phyloP scores from a whole-genome alignment of 2,888 invertebrate species.

The Macrosoma leucophasiata region DNA sequence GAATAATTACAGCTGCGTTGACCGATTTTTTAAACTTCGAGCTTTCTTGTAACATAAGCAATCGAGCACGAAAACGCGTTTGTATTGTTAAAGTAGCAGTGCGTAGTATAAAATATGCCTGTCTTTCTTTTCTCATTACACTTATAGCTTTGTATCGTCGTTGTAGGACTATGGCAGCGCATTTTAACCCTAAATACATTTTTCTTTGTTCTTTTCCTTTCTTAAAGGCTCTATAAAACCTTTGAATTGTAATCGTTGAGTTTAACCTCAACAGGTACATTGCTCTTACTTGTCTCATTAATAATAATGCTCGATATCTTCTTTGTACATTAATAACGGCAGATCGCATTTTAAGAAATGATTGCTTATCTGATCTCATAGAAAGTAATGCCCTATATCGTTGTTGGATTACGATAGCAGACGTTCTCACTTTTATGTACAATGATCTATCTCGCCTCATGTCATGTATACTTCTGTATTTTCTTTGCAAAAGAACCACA shows the following conservation, averaged over 20 bases:
- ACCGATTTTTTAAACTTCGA: conserved; percentile 43
- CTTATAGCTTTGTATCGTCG: conserved; percentile 43
- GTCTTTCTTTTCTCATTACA: conserved; percentile 40
- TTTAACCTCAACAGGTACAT: conserved; percentile 46
- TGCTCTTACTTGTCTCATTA: conserved; percentile 45
- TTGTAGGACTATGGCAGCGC: conserved; percentile 39
- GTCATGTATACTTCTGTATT: conserved; percentile 41
- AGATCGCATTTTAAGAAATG: conserved; percentile 35
- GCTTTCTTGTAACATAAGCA: conserved; percentile 45
- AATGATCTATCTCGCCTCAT: conserved; percentile 47
- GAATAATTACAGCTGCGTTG: conserved; percentile 53
- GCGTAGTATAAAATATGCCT: conserved; percentile 34
- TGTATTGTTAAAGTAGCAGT: conserved; percentile 37
- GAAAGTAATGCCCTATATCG: conserved; percentile 48
- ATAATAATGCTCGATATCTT: conserved; percentile 47
- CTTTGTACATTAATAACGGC: conserved; percentile 37
- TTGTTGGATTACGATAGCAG: conserved; percentile 44
- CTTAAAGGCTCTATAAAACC: conserved; percentile 43
- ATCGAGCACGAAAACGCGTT: conserved; percentile 51
- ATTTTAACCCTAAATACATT: conserved; percentile 41
- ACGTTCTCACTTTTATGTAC: conserved; percentile 42
- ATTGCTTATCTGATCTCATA: conserved; percentile 42
- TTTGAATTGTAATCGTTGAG: conserved; percentile 56
- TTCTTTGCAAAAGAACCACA: conserved; percentile 52
- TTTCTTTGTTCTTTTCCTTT: conserved; percentile 37